These are phyloP conservation scores for Spatula versicolor DNA, from an alignment of 2,797 vertebrate genomes.

Conservation along the genomic window DNA sequence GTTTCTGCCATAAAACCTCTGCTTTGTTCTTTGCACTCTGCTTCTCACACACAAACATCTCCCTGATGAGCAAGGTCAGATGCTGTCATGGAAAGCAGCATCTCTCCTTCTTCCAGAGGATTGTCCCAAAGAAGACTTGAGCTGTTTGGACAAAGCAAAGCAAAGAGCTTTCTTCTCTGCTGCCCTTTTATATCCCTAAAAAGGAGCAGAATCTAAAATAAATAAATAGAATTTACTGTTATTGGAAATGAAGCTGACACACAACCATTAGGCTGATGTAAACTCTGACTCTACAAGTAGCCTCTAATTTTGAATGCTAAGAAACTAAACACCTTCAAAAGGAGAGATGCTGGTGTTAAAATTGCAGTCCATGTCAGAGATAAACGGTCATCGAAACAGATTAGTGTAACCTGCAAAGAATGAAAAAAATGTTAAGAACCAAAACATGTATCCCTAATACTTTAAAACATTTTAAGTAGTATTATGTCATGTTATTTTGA, in stretches of 20 bases:
- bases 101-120: not conserved
- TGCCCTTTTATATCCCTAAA: not conserved
- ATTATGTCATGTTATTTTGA: slow-evolving; percentile 11
- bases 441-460: slow-evolving; percentile 13
- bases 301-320: not conserved
- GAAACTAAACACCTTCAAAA: not conserved
- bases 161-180: not conserved
- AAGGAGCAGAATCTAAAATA: not conserved
- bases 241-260: not conserved
- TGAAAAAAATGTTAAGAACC: slow-evolving; percentile 11
- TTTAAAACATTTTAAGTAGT: not conserved
- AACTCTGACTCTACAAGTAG: not conserved
- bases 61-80: not conserved
- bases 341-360: slow-evolving; percentile 29
- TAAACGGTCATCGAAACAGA: slow-evolving; percentile 14
- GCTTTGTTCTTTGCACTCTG: not conserved
- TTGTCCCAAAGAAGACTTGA: not conserved
- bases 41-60: not conserved
- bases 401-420: slow-evolving; percentile 11
- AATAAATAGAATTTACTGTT: too few relatives aligned
- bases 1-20: not conserved
- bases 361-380: not conserved
- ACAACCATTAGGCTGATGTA: not conserved
- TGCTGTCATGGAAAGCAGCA: not conserved
- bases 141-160: not conserved